These are phyloP conservation scores for Phytoseiulus persimilis DNA, from an alignment of 2,888 invertebrate genomes.

Conservation along the genomic window DNA sequence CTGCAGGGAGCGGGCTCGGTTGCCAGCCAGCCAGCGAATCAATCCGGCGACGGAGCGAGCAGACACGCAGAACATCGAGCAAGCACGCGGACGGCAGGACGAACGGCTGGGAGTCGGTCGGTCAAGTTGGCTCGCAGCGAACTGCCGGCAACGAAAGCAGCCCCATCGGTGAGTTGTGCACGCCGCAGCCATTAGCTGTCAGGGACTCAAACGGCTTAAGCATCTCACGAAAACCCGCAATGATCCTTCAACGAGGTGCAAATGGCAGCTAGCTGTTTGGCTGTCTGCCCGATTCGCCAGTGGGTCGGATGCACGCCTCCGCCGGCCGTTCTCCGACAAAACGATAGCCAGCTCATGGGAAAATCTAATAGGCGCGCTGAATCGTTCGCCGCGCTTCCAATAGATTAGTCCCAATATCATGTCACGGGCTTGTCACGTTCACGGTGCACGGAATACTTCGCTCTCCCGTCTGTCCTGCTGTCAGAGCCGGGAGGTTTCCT, in stretches of 20 bases:
- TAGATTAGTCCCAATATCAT: neutral
- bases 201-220: neutral
- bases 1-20: neutral
- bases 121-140: neutral
- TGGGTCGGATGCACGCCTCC: neutral
- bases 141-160: neutral
- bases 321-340: neutral
- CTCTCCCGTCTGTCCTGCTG: neutral
- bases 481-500: no score
- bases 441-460: neutral
- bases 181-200: constrained; percentile 5
- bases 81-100: neutral
- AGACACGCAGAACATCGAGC: neutral
- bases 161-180: constrained; percentile 5
- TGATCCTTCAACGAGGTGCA: neutral
- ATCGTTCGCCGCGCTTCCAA: neutral
- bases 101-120: neutral
- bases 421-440: neutral
- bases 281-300: neutral
- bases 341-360: neutral
- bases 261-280: neutral
- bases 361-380: neutral
- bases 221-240: neutral
- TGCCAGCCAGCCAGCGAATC: neutral
- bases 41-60: neutral